Conservation (phyloP, 1,140 invertebrate species). For the Rhizoglyphus robini region DNA sequence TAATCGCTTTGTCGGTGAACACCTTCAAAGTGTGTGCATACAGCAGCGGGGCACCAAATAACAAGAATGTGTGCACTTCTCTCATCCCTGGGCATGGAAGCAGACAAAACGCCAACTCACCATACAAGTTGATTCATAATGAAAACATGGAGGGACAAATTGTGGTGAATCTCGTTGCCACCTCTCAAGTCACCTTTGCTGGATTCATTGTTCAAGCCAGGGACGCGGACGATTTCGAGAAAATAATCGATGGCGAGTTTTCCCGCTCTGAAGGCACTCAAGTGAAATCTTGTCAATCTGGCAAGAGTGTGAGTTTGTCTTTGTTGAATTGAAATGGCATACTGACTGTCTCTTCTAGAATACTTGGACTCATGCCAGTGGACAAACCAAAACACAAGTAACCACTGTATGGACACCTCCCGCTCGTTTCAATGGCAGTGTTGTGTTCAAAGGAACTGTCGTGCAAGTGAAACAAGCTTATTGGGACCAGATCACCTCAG, state of each 20-base stretch:
- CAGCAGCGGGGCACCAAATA: constrained; percentile 10
- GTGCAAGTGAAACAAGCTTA: constrained; percentile 14
- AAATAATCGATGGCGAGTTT: constrained; percentile 2
- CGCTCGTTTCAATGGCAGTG: background rate
- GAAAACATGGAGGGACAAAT: background rate
- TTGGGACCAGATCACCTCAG: constrained; percentile 1
- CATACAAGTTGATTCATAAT: background rate
- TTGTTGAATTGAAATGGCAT: background rate
- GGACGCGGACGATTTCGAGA: background rate
- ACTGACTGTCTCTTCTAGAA: background rate
- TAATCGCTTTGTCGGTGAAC: no score
- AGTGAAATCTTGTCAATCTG: background rate
- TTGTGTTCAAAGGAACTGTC: constrained; percentile 8
- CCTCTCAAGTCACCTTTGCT: constrained; percentile 3
- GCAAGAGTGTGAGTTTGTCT: background rate
- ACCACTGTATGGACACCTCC: constrained; percentile 1
- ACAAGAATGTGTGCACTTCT: background rate
- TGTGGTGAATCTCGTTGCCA: background rate
- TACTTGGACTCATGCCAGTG: constrained; percentile 5
- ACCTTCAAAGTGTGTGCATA: no score
- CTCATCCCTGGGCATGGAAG: constrained; percentile 9
- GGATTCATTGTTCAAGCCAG: constrained; percentile 15
- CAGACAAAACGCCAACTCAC: background rate
- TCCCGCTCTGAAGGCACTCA: background rate
- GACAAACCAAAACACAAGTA: background rate